Evolutionary conservation across 1,140 invertebrate species (phyloP).

Genomic region (Phortica variegata): DNA sequence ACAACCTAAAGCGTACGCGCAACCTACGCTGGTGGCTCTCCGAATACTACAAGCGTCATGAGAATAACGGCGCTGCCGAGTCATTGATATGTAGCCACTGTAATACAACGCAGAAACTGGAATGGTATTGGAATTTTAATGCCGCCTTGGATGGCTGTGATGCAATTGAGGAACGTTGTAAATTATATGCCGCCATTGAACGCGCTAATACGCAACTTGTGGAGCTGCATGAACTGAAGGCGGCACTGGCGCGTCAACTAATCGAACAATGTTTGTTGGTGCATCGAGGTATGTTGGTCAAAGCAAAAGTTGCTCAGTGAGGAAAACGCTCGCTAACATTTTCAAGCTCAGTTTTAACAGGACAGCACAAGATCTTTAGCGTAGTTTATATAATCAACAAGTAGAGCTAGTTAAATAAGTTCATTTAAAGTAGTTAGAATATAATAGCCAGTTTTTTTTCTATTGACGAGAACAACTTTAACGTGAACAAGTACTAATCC

Average conservation of each 20-base stretch:
- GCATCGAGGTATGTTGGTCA: slow-evolving; percentile 29
- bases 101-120: slow-evolving; percentile 33
- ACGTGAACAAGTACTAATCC: no score
- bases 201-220: slow-evolving; percentile 32
- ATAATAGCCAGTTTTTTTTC: no score
- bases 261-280: slow-evolving; percentile 38
- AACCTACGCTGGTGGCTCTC: slow-evolving; percentile 40
- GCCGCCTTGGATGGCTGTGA: slow-evolving; percentile 34
- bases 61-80: slow-evolving; percentile 35
- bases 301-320: no score
- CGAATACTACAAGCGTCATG: slow-evolving; percentile 33
- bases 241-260: slow-evolving; percentile 31
- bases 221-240: slow-evolving; percentile 36
- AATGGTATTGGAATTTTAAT: slow-evolving; percentile 39
- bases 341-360: no score
- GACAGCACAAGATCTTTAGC: no score
- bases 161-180: slow-evolving; percentile 38
- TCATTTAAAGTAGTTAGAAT: no score
- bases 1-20: slow-evolving; percentile 23
- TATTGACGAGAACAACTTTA: no score
- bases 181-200: slow-evolving; percentile 39
- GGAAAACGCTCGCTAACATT: no score
- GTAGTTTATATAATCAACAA: no score
- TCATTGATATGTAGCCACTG: slow-evolving; percentile 32
- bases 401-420: no score